These are phyloP conservation scores for Polydrusus cervinus DNA, from an alignment of 2,888 invertebrate species.

Conservation along the genomic window DNA sequence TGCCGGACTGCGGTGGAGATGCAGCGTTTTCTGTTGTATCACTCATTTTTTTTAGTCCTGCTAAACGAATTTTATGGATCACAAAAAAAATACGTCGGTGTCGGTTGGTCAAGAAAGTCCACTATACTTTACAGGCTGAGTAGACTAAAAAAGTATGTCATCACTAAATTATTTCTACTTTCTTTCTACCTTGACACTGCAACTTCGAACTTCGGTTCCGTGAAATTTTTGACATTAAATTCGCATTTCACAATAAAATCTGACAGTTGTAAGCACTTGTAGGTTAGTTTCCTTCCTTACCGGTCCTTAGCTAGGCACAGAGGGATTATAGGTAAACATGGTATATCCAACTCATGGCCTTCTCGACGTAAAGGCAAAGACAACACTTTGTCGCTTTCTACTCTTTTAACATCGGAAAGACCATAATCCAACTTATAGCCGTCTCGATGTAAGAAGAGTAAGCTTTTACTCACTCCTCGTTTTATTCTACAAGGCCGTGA, in stretches of 20 bases:
- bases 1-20: constrained; percentile 65
- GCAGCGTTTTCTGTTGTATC: constrained; percentile 8
- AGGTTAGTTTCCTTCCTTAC: too few relatives aligned
- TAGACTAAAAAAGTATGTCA: constrained; percentile 28
- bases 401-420: too few relatives aligned
- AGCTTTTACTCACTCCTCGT: too few relatives aligned
- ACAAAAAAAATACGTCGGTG: not conserved
- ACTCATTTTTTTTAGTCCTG: not conserved
- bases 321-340: too few relatives aligned
- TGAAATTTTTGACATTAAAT: constrained; percentile 6
- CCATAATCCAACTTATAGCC: too few relatives aligned
- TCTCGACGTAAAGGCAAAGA: too few relatives aligned
- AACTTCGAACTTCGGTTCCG: constrained; percentile 2
- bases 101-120: not conserved
- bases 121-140: not conserved
- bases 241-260: not conserved
- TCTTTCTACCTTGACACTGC: constrained; percentile 23
- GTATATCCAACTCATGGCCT: too few relatives aligned
- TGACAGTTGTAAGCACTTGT: not conserved
- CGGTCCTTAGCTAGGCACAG: too few relatives aligned
- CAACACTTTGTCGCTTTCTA: too few relatives aligned
- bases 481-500: too few relatives aligned
- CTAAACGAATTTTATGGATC: not conserved
- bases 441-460: too few relatives aligned
- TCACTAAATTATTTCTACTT: constrained; percentile 17